Conservation (phyloP, 2,113 vertebrate genomes). For the Eptatretus burgeri region DNA sequence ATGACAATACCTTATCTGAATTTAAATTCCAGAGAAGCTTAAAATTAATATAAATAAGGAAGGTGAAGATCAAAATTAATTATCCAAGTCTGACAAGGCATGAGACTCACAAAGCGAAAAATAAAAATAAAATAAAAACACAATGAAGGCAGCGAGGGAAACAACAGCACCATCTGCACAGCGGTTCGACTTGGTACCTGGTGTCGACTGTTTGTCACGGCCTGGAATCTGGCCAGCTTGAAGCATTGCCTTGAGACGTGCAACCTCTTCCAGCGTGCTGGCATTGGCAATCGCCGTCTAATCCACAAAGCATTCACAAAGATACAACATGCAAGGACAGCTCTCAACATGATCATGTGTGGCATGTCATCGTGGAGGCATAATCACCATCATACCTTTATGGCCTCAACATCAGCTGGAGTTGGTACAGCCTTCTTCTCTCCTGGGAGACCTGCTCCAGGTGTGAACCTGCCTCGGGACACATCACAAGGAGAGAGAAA, state of each 20-base stretch:
- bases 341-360: neutral
- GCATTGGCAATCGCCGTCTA: neutral
- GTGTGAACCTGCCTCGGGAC: constrained; percentile 33
- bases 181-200: too few species aligned
- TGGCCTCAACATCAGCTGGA: constrained; percentile 65
- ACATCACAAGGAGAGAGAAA: neutral
- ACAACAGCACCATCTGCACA: too few species aligned
- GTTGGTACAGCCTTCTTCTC: constrained; percentile 61
- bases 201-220: neutral
- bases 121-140: too few species aligned
- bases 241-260: constrained; percentile 5
- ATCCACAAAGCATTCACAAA: neutral
- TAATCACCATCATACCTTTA: constrained; percentile 31
- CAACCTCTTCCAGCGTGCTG: constrained; percentile 2
- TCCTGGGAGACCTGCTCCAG: constrained; percentile 38
- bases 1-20: too few species aligned
- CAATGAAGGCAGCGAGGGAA: too few species aligned
- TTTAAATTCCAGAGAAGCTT: too few species aligned
- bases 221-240: constrained; percentile 4
- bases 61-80: too few species aligned
- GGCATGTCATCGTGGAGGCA: neutral
- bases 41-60: too few species aligned
- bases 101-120: too few species aligned
- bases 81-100: too few species aligned
- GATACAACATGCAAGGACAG: neutral